Base-by-base conservation (phyloP, 1,140 invertebrate species). In the Tetragonula clypearis region DNA sequence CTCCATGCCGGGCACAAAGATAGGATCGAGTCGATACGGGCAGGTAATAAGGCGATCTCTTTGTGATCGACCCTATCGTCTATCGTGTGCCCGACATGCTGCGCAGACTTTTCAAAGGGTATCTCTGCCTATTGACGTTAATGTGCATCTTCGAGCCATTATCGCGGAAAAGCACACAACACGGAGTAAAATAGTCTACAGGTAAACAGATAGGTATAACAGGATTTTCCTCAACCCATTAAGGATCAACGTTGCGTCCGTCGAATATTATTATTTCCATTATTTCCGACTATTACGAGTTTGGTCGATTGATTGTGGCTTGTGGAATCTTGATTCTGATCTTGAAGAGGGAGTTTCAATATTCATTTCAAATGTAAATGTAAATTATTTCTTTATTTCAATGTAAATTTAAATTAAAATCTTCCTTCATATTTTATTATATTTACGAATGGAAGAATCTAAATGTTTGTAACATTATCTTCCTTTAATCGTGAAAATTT, bases 1-100 rank as follows among this genome's bases (percentile, higher is more conserved):
- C 79, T 56, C 79, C 62, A 62, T 76, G 69, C 60, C 62, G 3
- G 30, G 71, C 75, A 73, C 76, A 86, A 86, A 86, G 84, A 86
- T 86, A 86, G 84, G 78, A 84, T 78, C 81, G 19, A 77, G 74
- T 86, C 87, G 84, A 90, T 86, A 87, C 62, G 26, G 56, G 73
- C 80, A 15, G 78, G 56, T 86, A 90, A 90, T 89, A 89, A 87
- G 81, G 78, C 81, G 74, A 84, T 84, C 86, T 74, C 84, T 90
- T 87, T 90, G 58, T 89, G 78, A 88, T 88, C 84, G 74, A 73
- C 56, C 71, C 73, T 30, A 30, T 30, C 23, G 78, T 66, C 83
- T 35, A 53, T 75, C 71, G 60, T 41, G 74, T 82, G 80, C 72
- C 73, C 79, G 69, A 56, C 41, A 49, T 49, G 41, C 83, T 80